phyloP scores from a whole-genome alignment of 2,888 invertebrate genomes.

The Alloscopus bannaensis region DNA sequence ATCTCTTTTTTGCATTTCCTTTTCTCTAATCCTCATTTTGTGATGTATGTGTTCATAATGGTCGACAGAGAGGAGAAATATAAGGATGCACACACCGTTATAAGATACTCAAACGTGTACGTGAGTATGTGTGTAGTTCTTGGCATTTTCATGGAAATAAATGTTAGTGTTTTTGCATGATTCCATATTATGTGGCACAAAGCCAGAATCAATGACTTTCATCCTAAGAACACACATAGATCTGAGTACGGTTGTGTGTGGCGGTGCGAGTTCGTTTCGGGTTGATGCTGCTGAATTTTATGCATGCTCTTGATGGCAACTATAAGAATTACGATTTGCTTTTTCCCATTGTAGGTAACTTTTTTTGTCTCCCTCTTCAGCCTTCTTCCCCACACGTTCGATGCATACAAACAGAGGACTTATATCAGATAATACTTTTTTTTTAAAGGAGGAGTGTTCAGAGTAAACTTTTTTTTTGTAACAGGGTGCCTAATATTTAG shows the following conservation, averaged over 20 bases:
- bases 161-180: constrained; percentile 37
- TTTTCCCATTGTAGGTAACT: background rate
- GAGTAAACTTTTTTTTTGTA: no score
- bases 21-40: background rate
- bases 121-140: constrained; percentile 18
- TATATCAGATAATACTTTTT: no score
- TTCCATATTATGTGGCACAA: constrained; percentile 49
- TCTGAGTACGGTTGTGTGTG: background rate
- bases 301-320: constrained; percentile 46
- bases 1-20: background rate
- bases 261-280: constrained; percentile 21
- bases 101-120: no score
- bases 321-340: constrained; percentile 9
- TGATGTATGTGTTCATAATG: constrained; percentile 29
- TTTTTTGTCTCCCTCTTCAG: no score
- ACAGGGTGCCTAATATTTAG: no score
- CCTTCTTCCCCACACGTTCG: no score
- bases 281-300: constrained; percentile 53
- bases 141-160: constrained; percentile 39
- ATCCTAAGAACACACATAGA: no score
- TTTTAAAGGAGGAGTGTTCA: no score
- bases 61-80: constrained; percentile 13
- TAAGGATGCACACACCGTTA: no score
- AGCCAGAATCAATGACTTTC: constrained; percentile 61
- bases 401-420: no score